Conservation (phyloP, 2,797 vertebrate species). For the Echiichthys vipera region DNA sequence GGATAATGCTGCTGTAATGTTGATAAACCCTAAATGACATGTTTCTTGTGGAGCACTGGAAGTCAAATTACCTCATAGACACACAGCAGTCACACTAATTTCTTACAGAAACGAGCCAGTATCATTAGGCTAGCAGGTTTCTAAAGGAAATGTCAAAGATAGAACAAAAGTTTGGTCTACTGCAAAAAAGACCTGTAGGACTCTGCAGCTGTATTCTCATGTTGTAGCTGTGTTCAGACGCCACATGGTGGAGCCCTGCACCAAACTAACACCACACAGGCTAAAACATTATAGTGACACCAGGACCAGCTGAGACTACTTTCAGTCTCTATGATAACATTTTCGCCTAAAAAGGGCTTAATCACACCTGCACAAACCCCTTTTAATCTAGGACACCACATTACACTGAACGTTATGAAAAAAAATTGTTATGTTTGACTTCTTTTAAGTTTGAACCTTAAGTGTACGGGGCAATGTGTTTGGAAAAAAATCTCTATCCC, state of each 20-base stretch:
- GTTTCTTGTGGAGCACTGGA: neutral
- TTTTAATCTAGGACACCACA: neutral
- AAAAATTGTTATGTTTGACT: neutral
- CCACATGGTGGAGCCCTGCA: constrained; percentile 80
- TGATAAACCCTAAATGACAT: neutral
- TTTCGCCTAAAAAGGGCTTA: neutral
- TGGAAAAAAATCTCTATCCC: neutral
- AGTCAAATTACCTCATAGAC: neutral
- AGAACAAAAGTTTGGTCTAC: neutral
- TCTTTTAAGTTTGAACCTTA: neutral
- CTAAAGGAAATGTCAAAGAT: neutral
- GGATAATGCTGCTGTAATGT: neutral
- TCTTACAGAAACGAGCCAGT: neutral
- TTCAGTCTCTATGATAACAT: neutral
- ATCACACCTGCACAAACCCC: neutral
- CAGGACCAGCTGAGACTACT: neutral
- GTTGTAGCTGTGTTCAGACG: constrained; percentile 6
- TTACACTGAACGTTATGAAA: neutral
- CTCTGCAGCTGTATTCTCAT: neutral
- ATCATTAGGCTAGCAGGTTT: neutral
- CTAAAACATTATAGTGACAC: neutral
- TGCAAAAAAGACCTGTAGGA: neutral
- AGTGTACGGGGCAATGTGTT: neutral
- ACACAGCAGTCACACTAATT: neutral
- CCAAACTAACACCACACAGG: constrained; percentile 37